Evolutionary conservation across 2,888 invertebrate genomes (phyloP).

Genomic region (Hemicrepidius hirtus): DNA sequence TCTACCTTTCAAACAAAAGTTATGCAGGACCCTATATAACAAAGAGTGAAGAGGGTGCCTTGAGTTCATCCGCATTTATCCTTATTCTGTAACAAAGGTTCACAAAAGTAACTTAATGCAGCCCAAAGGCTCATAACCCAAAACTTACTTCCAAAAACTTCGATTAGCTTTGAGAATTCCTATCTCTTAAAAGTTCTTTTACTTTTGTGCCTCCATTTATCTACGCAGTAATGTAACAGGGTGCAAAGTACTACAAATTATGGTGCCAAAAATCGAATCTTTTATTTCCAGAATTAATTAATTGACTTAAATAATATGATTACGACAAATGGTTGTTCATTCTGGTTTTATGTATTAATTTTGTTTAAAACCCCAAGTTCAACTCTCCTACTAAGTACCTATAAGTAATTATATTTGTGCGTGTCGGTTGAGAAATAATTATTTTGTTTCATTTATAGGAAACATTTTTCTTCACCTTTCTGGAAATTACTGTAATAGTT

Average conservation of each 20-base stretch:
- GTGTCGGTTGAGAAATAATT: neutral
- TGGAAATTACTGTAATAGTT: too few relatives aligned
- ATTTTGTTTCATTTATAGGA: neutral
- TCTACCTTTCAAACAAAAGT: too few relatives aligned
- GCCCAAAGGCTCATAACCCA: constrained; percentile 2
- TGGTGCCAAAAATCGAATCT: too few relatives aligned
- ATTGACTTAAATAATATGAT: too few relatives aligned
- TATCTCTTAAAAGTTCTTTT: constrained; percentile 12
- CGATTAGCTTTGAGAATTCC: constrained; percentile 8
- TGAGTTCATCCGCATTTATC: neutral
- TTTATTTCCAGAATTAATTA: too few relatives aligned
- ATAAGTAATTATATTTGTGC: constrained; percentile 18
- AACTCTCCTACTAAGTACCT: neutral
- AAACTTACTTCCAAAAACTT: constrained; percentile 16
- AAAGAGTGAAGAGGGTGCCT: neutral
- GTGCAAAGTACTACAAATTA: neutral
- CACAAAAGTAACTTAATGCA: neutral
- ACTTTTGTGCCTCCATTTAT: neutral
- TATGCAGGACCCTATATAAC: too few relatives aligned
- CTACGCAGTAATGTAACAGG: neutral
- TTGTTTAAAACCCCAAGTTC: too few relatives aligned
- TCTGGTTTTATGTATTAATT: too few relatives aligned
- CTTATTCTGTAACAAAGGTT: neutral
- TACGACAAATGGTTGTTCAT: too few relatives aligned
- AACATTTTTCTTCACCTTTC: too few relatives aligned